Base-by-base conservation (phyloP, 2,888 invertebrate species). In the Antheraea assamensis region DNA sequence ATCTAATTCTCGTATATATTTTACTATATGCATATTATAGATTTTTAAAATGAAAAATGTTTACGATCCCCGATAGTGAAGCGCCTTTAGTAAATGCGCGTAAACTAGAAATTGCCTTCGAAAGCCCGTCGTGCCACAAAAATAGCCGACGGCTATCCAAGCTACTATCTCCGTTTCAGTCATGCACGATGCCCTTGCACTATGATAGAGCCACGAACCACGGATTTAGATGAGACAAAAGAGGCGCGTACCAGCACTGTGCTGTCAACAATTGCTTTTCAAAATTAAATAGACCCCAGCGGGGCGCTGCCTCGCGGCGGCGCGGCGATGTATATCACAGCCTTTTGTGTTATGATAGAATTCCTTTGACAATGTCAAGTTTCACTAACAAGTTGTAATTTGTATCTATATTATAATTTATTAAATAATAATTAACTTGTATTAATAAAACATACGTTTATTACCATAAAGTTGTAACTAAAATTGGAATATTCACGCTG, bases 51-150 rank as follows among this genome's bases (percentile, higher is more conserved):
- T n/a, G 21, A 42, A 21, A 58, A 73, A 72, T 52, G 58, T 61
- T 70, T 55, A 35, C 24, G 13, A 55, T 58, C 35, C 21, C 58
- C 42, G 35, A 35, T 21, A 61, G 21, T 55, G 70, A 58, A 31
- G 30, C 27, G 68, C 72, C 21, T 71, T 61, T 73, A 74, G 73
- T 73, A 74, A 77, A 78, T 70, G 35, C 78, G 76, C 77, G 73
- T 79, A 76, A 79, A 78, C 74, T 78, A 79, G 79, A 77, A 76
- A 77, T 78, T 73, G 78, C 79, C 77, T 80, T 78, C 75, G 75
- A 75, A 76, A 79, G 78, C 76, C 72, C 77, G 77, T 84, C 85
- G 86, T 87, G 85, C 79, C 81, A 84, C 80, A 77, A 82, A 83
- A 84, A 86, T 81, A 81, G 79, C 80, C 78, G 71, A 73, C 76